phyloP scores from a whole-genome alignment of 2,888 invertebrate genomes.

The Neoascia interrupta region DNA sequence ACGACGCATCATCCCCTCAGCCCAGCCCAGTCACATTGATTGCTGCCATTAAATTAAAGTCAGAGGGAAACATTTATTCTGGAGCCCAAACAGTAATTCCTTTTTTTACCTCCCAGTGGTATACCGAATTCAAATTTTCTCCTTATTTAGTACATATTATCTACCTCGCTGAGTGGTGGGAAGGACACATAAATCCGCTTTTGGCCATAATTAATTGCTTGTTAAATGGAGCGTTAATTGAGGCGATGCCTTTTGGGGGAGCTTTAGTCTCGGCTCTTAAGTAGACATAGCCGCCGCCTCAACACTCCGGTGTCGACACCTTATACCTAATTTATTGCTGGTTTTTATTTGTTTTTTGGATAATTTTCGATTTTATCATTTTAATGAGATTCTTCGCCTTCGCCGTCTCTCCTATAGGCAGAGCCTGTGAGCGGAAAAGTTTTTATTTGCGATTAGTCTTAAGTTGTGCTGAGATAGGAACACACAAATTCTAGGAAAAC shows the following conservation, averaged over 20 bases:
- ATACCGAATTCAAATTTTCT: not conserved
- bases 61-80: no score
- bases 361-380: conserved; percentile 36
- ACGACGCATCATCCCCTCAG: no score
- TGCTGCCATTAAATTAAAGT: no score
- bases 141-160: not conserved
- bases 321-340: conserved; percentile 38
- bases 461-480: no score
- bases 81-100: not conserved
- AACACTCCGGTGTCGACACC: conserved; percentile 13
- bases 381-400: conserved; percentile 18
- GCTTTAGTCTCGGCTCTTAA: not conserved
- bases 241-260: conserved; percentile 15
- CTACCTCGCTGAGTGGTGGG: not conserved
- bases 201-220: conserved; percentile 47
- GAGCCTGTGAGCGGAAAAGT: no score
- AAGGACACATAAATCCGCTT: conserved; percentile 18
- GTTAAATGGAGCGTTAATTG: conserved; percentile 50
- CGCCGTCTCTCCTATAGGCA: no score
- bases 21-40: no score
- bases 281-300: conserved; percentile 4
- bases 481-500: no score
- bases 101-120: not conserved
- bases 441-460: no score
- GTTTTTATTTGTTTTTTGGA: conserved; percentile 39